These are phyloP conservation scores for Bombycilla garrulus DNA, from an alignment of 2,113 vertebrate genomes.

Conservation along the genomic window DNA sequence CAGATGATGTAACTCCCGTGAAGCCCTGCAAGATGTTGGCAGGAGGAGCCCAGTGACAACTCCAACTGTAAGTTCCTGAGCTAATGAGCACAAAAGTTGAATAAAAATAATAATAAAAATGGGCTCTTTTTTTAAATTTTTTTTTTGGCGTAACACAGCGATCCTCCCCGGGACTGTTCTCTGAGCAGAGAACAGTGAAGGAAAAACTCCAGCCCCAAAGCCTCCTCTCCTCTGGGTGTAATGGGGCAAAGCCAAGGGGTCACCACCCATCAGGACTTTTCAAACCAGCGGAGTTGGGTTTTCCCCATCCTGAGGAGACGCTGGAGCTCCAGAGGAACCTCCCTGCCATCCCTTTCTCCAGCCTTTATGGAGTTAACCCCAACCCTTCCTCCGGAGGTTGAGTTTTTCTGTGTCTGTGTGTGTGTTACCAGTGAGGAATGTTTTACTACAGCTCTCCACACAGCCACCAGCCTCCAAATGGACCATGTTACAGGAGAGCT, in stretches of 20 bases:
- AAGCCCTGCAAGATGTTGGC: slow-evolving; percentile 51
- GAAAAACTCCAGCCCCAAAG: not conserved
- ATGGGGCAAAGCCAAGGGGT: not conserved
- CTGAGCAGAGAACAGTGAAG: not conserved
- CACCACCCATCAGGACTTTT: not conserved
- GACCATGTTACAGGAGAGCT: slow-evolving; percentile 71
- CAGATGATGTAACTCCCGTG: slow-evolving; percentile 62
- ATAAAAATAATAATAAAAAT: not conserved
- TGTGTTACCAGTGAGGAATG: slow-evolving; percentile 61
- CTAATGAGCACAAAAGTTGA: slow-evolving; percentile 34
- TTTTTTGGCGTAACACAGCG: not conserved
- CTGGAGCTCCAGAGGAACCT: not conserved
- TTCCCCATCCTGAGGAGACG: not conserved
- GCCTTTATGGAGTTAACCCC: slow-evolving; percentile 56
- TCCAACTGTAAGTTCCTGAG: slow-evolving; percentile 45
- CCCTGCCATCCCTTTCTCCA: not conserved
- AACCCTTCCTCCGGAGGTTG: not conserved
- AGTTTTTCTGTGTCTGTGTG: not conserved
- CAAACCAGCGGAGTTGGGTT: not conserved
- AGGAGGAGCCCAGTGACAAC: slow-evolving; percentile 12
- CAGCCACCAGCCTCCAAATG: slow-evolving; percentile 77
- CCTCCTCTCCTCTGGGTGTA: not conserved
- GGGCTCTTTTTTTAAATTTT: not conserved
- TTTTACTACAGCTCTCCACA: slow-evolving; percentile 71
- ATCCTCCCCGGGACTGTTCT: not conserved